These are phyloP conservation scores for Catostomus latipinnis DNA, from an alignment of 2,797 vertebrate genomes.

Conservation along the genomic window DNA sequence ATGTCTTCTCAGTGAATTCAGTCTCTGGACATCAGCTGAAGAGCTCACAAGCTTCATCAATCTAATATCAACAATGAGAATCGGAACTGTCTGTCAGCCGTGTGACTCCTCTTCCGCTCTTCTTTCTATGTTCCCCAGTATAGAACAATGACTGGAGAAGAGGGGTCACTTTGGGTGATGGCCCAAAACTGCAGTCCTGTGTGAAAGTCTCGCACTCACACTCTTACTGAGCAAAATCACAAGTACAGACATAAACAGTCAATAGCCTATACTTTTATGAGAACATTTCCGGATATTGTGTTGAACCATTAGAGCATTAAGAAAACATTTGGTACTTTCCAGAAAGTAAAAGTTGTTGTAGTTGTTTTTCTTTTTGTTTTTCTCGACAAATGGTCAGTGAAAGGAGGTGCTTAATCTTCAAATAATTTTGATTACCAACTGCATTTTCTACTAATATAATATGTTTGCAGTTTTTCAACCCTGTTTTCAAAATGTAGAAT, in stretches of 20 bases:
- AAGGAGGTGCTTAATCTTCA: no score
- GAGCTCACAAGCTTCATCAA: conserved; percentile 23
- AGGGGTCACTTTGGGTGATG: conserved; percentile 6
- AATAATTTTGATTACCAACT: no score
- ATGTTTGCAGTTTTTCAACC: no score
- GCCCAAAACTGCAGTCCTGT: conserved; percentile 2
- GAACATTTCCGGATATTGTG: not conserved
- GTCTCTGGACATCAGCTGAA: not conserved
- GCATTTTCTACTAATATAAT: no score
- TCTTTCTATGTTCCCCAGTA: not conserved
- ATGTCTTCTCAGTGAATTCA: conserved; percentile 15
- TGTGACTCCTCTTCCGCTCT: conserved; percentile 34
- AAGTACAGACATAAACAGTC: not conserved
- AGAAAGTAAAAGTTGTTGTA: no score
- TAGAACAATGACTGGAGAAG: conserved; percentile 8
- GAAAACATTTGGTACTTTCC: not conserved
- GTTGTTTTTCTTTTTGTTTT: no score
- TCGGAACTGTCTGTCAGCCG: conserved; percentile 27
- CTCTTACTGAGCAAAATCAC: not conserved
- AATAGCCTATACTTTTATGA: no score
- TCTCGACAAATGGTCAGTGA: no score
- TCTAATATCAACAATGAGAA: conserved; percentile 25
- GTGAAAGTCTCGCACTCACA: not conserved
- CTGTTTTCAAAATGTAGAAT: no score
- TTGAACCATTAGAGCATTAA: not conserved